Evolutionary conservation across 2,113 vertebrate species (phyloP).

Genomic region (Burhinus oedicnemus): DNA sequence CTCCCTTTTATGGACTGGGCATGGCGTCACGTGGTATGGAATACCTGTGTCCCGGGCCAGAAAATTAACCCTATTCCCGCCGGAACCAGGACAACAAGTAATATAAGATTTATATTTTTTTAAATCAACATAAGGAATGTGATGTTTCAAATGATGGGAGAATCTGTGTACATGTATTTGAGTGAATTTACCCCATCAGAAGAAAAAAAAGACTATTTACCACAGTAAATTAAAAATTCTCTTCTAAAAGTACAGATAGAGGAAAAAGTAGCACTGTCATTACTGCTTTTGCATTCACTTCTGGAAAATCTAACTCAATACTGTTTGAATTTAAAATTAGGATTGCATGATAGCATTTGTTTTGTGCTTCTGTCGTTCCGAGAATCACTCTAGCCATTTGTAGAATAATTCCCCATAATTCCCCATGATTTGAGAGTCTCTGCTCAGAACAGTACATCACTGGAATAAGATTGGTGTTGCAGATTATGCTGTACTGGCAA

Average conservation of each 20-base stretch:
- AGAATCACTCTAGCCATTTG: neutral
- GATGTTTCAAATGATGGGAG: neutral
- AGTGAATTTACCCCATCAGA: neutral
- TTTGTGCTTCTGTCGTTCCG: neutral
- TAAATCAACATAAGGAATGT: neutral
- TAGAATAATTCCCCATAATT: neutral
- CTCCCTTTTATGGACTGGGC: no score
- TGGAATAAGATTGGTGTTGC: neutral
- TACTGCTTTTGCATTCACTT: neutral
- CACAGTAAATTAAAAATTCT: neutral
- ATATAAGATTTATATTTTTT: neutral
- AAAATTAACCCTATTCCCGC: no score
- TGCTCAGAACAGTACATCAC: neutral
- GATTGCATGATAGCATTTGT: neutral
- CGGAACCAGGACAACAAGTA: no score
- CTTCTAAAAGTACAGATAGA: neutral
- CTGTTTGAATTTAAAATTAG: neutral
- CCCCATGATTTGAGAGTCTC: neutral
- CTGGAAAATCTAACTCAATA: neutral
- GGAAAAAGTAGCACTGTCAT: neutral
- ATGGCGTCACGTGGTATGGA: no score
- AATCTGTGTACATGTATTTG: neutral
- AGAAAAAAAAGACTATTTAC: neutral
- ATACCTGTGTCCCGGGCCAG: no score
- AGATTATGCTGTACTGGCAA: neutral